Conservation (phyloP, 2,113 vertebrate species). For the Haplochromis vanheusdeni region DNA sequence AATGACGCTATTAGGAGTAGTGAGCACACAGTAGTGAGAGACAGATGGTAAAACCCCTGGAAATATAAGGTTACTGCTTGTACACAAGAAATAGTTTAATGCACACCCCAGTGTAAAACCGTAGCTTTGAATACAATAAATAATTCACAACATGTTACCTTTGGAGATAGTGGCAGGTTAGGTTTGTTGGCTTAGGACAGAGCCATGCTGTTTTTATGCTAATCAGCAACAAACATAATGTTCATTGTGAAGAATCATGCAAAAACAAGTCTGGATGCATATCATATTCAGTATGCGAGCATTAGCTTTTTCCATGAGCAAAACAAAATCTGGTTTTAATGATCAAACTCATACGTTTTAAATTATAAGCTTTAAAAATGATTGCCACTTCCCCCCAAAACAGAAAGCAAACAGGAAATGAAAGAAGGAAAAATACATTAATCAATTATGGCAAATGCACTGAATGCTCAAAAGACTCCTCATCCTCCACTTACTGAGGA, state of each 20-base stretch:
- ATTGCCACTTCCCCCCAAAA: background rate
- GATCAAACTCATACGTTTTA: background rate
- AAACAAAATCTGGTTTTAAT: background rate
- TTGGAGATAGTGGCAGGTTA: background rate
- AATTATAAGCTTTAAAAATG: background rate
- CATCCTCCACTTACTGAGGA: background rate
- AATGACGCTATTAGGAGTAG: background rate
- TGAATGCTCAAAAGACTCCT: background rate
- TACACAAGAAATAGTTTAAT: background rate
- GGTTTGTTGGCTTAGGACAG: background rate
- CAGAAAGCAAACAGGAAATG: background rate
- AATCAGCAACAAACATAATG: background rate
- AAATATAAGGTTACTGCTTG: background rate
- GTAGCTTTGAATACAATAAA: background rate
- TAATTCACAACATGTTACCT: background rate
- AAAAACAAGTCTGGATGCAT: background rate
- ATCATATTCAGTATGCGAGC: background rate
- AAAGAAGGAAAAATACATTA: background rate
- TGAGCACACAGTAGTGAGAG: background rate
- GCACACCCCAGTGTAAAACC: background rate
- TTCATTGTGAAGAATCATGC: background rate
- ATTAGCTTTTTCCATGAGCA: background rate
- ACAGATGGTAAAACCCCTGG: background rate
- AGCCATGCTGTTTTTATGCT: background rate
- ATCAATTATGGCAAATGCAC: background rate